These are phyloP conservation scores for Alsophila aescularia DNA, from an alignment of 2,888 invertebrate genomes.

Conservation along the genomic window DNA sequence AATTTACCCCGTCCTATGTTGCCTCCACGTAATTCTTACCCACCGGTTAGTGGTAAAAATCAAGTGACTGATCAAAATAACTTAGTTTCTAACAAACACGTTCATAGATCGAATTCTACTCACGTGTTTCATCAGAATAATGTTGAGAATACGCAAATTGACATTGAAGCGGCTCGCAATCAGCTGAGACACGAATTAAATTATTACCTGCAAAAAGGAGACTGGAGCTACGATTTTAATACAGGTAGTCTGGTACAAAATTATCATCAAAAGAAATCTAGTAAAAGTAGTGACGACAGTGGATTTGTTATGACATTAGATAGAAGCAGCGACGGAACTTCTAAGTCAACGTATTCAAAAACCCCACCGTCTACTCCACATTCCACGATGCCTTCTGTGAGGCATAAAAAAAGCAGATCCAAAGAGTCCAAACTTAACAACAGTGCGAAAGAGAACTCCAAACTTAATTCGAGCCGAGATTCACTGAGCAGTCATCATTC, in stretches of 20 bases:
- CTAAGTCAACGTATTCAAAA: conserved; percentile 78
- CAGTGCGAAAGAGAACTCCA: conserved; percentile 67
- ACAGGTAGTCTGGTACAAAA: conserved; percentile 80
- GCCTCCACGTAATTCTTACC: conserved; percentile 86
- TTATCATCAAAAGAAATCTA: conserved; percentile 80
- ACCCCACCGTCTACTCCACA: conserved; percentile 80
- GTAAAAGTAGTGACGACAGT: conserved; percentile 80
- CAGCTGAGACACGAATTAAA: conserved; percentile 78
- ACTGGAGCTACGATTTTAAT: conserved; percentile 80
- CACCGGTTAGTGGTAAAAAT: conserved; percentile 84
- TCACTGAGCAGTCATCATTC: conserved; percentile 82
- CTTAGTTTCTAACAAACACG: conserved; percentile 80
- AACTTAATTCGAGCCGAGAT: conserved; percentile 78
- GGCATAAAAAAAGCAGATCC: conserved; percentile 78
- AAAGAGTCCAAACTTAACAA: conserved; percentile 76
- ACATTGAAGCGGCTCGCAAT: conserved; percentile 76
- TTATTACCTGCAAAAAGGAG: conserved; percentile 80
- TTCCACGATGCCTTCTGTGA: conserved; percentile 75
- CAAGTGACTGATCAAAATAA: conserved; percentile 81
- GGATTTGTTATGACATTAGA: conserved; percentile 81
- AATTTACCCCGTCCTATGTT: conserved; percentile 85
- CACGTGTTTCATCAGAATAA: conserved; percentile 82
- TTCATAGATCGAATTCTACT: conserved; percentile 86
- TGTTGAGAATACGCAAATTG: conserved; percentile 68
- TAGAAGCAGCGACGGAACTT: conserved; percentile 79